These are phyloP conservation scores for Cryptophagus acutangulus DNA, from an alignment of 2,888 invertebrate species.

Conservation along the genomic window DNA sequence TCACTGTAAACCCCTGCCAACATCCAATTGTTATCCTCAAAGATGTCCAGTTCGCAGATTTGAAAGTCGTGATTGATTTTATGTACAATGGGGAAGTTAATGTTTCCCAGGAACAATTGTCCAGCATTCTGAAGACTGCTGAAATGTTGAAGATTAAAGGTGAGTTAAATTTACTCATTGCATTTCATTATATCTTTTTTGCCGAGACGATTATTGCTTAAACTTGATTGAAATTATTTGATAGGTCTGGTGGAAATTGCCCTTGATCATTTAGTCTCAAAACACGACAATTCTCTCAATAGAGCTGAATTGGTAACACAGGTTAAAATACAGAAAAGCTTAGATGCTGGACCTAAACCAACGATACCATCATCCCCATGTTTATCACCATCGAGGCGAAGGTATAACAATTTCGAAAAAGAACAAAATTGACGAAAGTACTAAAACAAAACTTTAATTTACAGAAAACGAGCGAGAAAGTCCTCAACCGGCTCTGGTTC, in stretches of 20 bases:
- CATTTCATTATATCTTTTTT: neutral
- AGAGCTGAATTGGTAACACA: conserved; percentile 53
- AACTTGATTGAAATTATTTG: conserved; percentile 12
- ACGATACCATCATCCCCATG: conserved; percentile 63
- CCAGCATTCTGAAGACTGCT: conserved; percentile 74
- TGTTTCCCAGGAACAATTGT: conserved; percentile 82
- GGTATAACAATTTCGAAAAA: too few species aligned
- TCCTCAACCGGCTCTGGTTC: conserved; percentile 58
- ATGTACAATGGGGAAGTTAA: conserved; percentile 93
- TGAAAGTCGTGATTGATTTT: conserved; percentile 84
- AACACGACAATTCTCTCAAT: conserved; percentile 57
- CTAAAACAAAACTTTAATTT: conserved; percentile 14
- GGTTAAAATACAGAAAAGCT: conserved; percentile 56
- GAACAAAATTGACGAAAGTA: too few species aligned
- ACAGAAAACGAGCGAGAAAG: conserved; percentile 60
- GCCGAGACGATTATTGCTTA: conserved; percentile 2
- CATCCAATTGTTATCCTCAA: conserved; percentile 88
- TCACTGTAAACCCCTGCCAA: conserved; percentile 80
- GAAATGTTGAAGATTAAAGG: conserved; percentile 83
- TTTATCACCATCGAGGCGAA: conserved; percentile 50
- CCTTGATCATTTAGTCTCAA: conserved; percentile 67
- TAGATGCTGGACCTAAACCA: conserved; percentile 53
- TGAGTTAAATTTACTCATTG: conserved; percentile 24
- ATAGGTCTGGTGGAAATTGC: conserved; percentile 77
- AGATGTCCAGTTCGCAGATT: conserved; percentile 79